phyloP scores from a whole-genome alignment of 1,140 invertebrate species.

The Cherax quadricarinatus region DNA sequence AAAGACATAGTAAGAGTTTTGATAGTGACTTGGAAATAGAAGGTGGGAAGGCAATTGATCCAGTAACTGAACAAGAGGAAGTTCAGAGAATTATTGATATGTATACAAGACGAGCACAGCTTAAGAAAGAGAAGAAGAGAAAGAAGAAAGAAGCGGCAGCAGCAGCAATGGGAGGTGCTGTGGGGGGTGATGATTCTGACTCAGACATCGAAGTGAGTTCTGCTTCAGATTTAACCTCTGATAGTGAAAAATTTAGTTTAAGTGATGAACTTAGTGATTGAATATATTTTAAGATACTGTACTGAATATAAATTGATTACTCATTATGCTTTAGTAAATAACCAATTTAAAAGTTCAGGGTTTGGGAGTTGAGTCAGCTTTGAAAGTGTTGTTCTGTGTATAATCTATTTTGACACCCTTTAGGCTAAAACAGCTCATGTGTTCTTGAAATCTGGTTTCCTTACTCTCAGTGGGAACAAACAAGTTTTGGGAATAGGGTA shows the following conservation, averaged over 20 bases:
- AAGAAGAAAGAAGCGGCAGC: conserved; percentile 60
- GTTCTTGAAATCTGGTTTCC: neutral
- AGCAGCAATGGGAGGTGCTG: conserved; percentile 50
- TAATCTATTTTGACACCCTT: neutral
- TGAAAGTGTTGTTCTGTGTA: neutral
- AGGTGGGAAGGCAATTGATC: conserved; percentile 62
- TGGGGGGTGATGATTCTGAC: conserved; percentile 52
- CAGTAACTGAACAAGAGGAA: conserved; percentile 59
- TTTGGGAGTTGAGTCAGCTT: neutral
- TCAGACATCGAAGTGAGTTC: conserved; percentile 55
- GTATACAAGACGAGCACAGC: conserved; percentile 61
- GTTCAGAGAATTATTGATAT: conserved; percentile 67
- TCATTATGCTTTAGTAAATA: neutral
- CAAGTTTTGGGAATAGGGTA: neutral
- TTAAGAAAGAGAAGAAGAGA: conserved; percentile 64
- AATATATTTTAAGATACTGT: conserved; percentile 16
- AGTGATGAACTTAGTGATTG: conserved; percentile 65
- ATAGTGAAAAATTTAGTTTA: conserved; percentile 55
- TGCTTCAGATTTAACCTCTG: conserved; percentile 47
- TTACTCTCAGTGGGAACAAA: neutral
- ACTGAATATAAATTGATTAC: neutral
- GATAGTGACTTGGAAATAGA: conserved; percentile 65
- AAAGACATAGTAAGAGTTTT: conserved; percentile 55
- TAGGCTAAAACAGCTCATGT: neutral
- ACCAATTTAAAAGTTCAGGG: neutral